phyloP scores from a whole-genome alignment of 2,888 invertebrate species.

The Uropetala carovei region DNA sequence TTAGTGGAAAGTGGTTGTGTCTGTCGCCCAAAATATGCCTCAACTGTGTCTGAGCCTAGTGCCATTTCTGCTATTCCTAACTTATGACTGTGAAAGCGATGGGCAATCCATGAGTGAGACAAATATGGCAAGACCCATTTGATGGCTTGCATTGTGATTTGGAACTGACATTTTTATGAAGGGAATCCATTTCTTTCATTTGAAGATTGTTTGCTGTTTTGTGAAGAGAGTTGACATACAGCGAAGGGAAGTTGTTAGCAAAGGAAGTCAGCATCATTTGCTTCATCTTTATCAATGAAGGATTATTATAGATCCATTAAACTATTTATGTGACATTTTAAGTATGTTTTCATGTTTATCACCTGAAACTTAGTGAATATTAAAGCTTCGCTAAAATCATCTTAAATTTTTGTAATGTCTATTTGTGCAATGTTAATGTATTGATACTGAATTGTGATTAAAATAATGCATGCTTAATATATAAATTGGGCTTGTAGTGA shows the following conservation, averaged over 20 bases:
- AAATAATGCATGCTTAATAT: background rate
- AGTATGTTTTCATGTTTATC: constrained; percentile 33
- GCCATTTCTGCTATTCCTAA: constrained; percentile 64
- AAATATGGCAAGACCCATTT: background rate
- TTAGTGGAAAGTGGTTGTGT: constrained; percentile 96
- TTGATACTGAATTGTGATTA: background rate
- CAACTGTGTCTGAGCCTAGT: constrained; percentile 60
- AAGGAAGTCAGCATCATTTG: constrained; percentile 42
- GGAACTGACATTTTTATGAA: background rate
- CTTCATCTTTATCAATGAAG: constrained; percentile 32
- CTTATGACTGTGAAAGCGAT: constrained; percentile 46
- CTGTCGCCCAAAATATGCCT: constrained; percentile 81
- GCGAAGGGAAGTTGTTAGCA: background rate
- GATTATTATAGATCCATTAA: constrained; percentile 21
- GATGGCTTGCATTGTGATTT: constrained; percentile 39
- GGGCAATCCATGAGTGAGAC: constrained; percentile 20
- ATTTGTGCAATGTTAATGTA: background rate
- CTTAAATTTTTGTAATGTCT: background rate
- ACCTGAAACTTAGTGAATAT: background rate
- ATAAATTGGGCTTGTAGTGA: background rate
- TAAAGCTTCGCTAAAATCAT: constrained; percentile 7
- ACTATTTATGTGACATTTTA: constrained; percentile 53
- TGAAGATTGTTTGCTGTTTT: background rate
- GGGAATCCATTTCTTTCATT: background rate
- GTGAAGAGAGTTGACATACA: background rate